Base-by-base conservation (phyloP, 2,113 vertebrate genomes). In the Piprites chloris region DNA sequence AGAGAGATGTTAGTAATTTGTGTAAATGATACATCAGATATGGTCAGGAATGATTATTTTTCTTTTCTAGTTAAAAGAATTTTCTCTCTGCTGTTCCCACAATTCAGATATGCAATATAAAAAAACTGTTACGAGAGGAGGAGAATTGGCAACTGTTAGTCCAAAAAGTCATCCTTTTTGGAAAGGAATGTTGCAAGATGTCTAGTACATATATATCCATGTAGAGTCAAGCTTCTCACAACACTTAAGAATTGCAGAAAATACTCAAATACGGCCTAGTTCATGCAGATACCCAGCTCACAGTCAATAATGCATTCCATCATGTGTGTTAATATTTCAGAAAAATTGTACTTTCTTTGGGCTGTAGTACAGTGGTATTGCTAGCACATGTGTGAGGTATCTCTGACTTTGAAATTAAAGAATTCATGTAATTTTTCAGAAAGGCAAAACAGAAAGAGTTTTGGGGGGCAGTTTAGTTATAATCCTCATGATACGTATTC, bases 191-290 rank as follows among this genome's bases (percentile, higher is more conserved):
- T 72, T 96, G 49, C 72, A 74, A 93, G 87, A 65, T 96, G 75
- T 63, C 58, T 44, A 50, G 32, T 30, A 44, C 90, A 91, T 96
- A 89, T 75, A 91, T 97, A 97, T 96, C 96, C 85, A 92, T 84
- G 71, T 84, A 80, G 63, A 85, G 61, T 89, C 53, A 65, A 28
- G 66, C 58, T 79, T 95, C 58, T 96, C 68, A 4, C 3, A 79
- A 37, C 58, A 92, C 9, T 46, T 75, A 49, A 53, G 20, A 18
- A 39, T 61, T 39, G 24, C 39, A 85, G 17, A 50, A 82, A 37
- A 92, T 61, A 46, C 13, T 79, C 1, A 1, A 50, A 5, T 32
- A 32, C 27, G 63, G n/a, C 42, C 28, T 30, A 27, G 82, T 30
- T 75, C 65, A 9, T 62, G 63, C 50, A 62, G 66, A 72, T 66